Evolutionary conservation across 2,888 invertebrate genomes (phyloP).

Genomic region (Cheilosia variabilis): DNA sequence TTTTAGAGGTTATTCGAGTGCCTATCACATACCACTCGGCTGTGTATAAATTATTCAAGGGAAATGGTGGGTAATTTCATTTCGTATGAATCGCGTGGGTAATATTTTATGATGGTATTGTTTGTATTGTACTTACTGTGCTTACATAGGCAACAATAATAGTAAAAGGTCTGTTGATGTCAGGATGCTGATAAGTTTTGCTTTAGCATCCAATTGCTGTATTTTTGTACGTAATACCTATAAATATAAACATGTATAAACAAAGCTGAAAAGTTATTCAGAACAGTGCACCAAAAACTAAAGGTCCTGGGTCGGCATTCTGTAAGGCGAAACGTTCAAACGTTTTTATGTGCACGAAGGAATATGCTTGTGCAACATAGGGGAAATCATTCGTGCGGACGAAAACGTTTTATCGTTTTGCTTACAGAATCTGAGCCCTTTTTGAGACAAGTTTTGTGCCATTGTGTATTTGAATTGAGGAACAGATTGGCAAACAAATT

Average conservation of each 20-base stretch:
- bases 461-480: too few relatives aligned
- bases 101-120: not conserved
- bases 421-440: too few relatives aligned
- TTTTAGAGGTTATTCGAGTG: not conserved
- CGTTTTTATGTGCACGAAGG: too few relatives aligned
- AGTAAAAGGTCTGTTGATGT: constrained; percentile 1
- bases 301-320: too few relatives aligned
- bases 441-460: too few relatives aligned
- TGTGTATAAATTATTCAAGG: not conserved
- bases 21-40: not conserved
- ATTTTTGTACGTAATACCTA: not conserved
- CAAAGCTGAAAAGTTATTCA: not conserved
- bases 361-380: too few relatives aligned
- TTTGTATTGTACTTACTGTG: not conserved
- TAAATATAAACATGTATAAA: too few relatives aligned
- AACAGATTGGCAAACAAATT: too few relatives aligned
- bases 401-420: too few relatives aligned
- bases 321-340: too few relatives aligned
- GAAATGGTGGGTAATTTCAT: constrained; percentile 8
- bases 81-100: not conserved
- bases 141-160: not conserved
- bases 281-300: too few relatives aligned
- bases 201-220: not conserved
- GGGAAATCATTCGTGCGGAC: too few relatives aligned
- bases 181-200: not conserved